phyloP scores from a whole-genome alignment of 1,140 invertebrate genomes.

The Aphelenchoides fujianensis region DNA sequence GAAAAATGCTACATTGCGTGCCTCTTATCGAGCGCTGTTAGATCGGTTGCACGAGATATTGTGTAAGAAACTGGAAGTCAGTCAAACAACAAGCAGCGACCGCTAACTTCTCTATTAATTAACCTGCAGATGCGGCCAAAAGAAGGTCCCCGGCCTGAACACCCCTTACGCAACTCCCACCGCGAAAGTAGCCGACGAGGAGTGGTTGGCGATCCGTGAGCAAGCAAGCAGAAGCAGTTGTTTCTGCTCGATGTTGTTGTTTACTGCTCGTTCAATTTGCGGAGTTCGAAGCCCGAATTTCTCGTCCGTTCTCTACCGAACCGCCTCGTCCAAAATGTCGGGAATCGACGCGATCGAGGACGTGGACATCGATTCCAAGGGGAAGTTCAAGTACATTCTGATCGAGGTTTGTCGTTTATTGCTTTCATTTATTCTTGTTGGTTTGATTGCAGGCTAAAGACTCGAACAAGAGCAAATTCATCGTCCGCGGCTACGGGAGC shows the following conservation, averaged over 20 bases:
- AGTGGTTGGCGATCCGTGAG: too few species aligned
- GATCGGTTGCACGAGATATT: too few species aligned
- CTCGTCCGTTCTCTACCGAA: background rate
- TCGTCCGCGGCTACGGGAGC: conserved; percentile 74
- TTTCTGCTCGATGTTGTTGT: conserved; percentile 7
- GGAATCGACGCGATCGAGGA: conserved; percentile 67
- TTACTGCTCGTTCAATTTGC: background rate
- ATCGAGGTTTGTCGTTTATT: conserved; percentile 70
- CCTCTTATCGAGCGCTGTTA: too few species aligned
- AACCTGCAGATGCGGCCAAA: too few species aligned
- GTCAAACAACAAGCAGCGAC: too few species aligned
- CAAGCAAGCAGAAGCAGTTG: too few species aligned
- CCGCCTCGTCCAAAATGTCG: background rate
- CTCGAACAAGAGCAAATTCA: conserved; percentile 67
- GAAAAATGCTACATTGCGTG: too few species aligned
- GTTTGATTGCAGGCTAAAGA: conserved; percentile 51
- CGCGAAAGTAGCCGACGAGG: too few species aligned
- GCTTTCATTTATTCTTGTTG: conserved; percentile 35
- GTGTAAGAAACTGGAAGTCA: too few species aligned
- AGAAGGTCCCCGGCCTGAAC: too few species aligned
- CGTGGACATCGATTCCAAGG: conserved; percentile 77
- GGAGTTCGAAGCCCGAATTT: background rate
- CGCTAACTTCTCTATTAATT: too few species aligned
- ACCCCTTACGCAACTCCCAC: too few species aligned
- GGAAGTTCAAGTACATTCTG: conserved; percentile 82